Evolutionary conservation across 2,888 invertebrate species (phyloP).

Genomic region (Gandaritis pyraliata): DNA sequence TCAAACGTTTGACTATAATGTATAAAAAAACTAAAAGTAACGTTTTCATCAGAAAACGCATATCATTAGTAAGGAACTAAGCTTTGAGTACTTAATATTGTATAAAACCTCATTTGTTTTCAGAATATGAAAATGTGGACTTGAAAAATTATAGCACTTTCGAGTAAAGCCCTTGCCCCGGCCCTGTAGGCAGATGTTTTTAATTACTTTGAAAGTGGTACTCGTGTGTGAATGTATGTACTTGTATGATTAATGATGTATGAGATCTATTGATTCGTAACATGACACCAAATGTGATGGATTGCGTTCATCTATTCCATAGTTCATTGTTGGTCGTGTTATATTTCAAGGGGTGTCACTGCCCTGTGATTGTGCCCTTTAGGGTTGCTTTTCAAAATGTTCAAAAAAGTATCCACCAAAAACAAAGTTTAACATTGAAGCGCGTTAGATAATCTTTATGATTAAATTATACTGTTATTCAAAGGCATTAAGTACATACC

Average conservation of each 20-base stretch:
- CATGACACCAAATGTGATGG: slow-evolving; percentile 54
- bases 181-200: slow-evolving; percentile 50
- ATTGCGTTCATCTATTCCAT: slow-evolving; percentile 48
- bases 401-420: not conserved
- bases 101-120: too few relatives aligned
- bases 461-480: too few relatives aligned
- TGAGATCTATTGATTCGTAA: slow-evolving; percentile 54
- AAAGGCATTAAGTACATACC: too few relatives aligned
- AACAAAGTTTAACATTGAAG: too few relatives aligned
- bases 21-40: too few relatives aligned
- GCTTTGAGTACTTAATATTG: too few relatives aligned
- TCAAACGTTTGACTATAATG: too few relatives aligned
- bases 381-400: not conserved
- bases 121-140: too few relatives aligned
- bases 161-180: slow-evolving; percentile 7
- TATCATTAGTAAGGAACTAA: too few relatives aligned
- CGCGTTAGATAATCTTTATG: too few relatives aligned
- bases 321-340: slow-evolving; percentile 63
- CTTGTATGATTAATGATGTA: slow-evolving; percentile 39
- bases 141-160: not conserved
- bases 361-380: not conserved
- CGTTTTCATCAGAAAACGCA: too few relatives aligned
- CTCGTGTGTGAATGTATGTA: slow-evolving; percentile 19
- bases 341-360: slow-evolving; percentile 56
- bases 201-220: slow-evolving; percentile 50